Conservation (phyloP, 2,888 invertebrate genomes). For the Callyntrura guangdongensis region DNA sequence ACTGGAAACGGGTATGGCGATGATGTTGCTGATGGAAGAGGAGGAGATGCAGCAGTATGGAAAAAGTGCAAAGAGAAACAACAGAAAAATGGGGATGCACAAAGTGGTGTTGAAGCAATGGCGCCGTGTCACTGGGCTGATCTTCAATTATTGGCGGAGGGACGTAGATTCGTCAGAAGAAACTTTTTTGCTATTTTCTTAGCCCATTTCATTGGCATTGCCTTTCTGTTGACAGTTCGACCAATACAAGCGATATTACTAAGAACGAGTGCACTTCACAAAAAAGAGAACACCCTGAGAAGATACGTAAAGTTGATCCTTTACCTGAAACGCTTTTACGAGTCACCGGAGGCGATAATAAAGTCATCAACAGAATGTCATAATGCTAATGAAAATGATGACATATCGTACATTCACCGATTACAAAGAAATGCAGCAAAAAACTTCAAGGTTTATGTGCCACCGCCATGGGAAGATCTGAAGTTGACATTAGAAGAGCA, state of each 20-base stretch:
- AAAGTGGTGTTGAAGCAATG: slow-evolving; percentile 34
- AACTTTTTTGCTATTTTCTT: slow-evolving; percentile 83
- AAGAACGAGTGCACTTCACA: slow-evolving; percentile 80
- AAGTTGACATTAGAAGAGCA: slow-evolving; percentile 79
- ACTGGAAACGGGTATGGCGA: slow-evolving; percentile 37
- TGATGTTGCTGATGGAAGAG: slow-evolving; percentile 49
- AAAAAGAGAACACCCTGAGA: slow-evolving; percentile 78
- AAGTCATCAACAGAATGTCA: slow-evolving; percentile 53
- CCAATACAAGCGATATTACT: slow-evolving; percentile 83
- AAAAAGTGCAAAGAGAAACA: slow-evolving; percentile 36
- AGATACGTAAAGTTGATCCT: slow-evolving; percentile 79
- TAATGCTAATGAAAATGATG: slow-evolving; percentile 45
- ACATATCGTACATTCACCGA: slow-evolving; percentile 74
- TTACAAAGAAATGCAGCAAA: slow-evolving; percentile 79
- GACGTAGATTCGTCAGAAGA: slow-evolving; percentile 80
- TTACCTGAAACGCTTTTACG: slow-evolving; percentile 78
- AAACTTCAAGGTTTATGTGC: slow-evolving; percentile 82
- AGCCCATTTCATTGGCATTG: slow-evolving; percentile 83
- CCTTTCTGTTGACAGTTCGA: slow-evolving; percentile 81
- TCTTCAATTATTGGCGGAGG: slow-evolving; percentile 79
- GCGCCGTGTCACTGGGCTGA: slow-evolving; percentile 74
- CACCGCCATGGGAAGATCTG: slow-evolving; percentile 82
- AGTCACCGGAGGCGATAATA: slow-evolving; percentile 61
- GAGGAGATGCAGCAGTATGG: background rate
- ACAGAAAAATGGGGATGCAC: background rate